These are phyloP conservation scores for Lipotes vexillifer DNA, from an alignment of 2,113 vertebrate species.

Conservation along the genomic window DNA sequence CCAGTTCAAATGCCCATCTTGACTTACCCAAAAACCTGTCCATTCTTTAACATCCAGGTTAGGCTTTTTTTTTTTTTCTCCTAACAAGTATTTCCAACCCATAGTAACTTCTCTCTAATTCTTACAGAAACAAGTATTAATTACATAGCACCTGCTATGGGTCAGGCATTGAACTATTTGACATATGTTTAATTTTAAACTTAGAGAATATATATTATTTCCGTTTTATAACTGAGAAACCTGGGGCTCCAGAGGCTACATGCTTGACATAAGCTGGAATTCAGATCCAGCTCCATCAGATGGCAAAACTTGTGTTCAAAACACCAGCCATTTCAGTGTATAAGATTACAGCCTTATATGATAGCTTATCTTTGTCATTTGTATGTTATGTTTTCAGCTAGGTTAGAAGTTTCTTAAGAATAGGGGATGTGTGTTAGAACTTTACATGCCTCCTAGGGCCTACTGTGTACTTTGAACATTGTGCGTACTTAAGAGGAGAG, in stretches of 20 bases:
- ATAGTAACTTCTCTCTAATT: background rate
- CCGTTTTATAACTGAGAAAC: background rate
- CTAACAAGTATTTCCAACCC: background rate
- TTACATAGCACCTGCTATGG: background rate
- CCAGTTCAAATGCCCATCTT: background rate
- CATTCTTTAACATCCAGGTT: background rate
- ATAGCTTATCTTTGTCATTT: background rate
- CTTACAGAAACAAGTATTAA: background rate
- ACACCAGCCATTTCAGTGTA: background rate
- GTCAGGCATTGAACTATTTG: background rate
- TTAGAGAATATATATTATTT: background rate
- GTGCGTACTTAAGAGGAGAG: background rate
- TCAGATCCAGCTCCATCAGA: background rate
- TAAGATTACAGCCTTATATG: background rate
- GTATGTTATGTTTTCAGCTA: background rate
- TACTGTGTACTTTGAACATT: background rate
- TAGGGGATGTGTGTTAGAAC: background rate
- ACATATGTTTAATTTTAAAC: slow-evolving; percentile 13
- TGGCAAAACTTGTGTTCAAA: background rate
- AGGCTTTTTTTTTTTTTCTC: accelerated
- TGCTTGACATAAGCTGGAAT: background rate
- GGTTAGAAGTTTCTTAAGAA: background rate
- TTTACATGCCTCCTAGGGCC: background rate
- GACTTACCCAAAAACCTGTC: background rate
- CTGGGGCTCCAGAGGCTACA: background rate